These are phyloP conservation scores for Cheilosia grossa DNA, from an alignment of 2,888 invertebrate genomes.

Conservation along the genomic window DNA sequence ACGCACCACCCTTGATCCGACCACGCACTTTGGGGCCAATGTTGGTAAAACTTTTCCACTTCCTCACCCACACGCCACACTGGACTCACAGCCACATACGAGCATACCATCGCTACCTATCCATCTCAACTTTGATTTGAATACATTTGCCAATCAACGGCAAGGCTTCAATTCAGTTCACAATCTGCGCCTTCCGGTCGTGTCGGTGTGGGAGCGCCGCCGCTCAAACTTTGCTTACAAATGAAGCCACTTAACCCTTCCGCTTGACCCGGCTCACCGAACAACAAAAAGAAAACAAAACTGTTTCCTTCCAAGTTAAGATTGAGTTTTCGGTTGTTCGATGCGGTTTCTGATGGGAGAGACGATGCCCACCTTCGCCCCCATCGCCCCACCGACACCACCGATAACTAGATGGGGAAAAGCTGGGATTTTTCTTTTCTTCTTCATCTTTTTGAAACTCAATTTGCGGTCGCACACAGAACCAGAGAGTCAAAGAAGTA, in stretches of 20 bases:
- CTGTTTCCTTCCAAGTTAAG: conserved; percentile 49
- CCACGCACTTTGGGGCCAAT: conserved; percentile 25
- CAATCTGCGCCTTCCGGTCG: conserved; percentile 23
- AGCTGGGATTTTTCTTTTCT: conserved; percentile 21
- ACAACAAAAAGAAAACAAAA: conserved; percentile 35
- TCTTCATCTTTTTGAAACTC: conserved; percentile 45
- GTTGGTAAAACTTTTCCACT: conserved; percentile 37
- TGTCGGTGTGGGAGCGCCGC: conserved; percentile 11
- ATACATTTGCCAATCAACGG: conserved; percentile 60
- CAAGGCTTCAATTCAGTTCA: conserved; percentile 24
- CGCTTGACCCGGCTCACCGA: conserved; percentile 48
- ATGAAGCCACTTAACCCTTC: conserved; percentile 67
- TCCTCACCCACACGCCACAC: not conserved
- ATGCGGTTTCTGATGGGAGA: conserved; percentile 1
- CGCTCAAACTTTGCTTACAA: conserved; percentile 48
- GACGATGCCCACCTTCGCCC: no score
- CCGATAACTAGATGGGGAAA: not conserved
- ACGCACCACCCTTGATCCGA: not conserved
- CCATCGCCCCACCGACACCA: not conserved
- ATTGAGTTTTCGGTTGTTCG: conserved; percentile 19
- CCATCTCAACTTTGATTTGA: conserved; percentile 46
- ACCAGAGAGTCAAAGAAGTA: conserved; percentile 29
- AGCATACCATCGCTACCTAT: not conserved
- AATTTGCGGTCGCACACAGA: conserved; percentile 67
- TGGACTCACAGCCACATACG: not conserved